Base-by-base conservation (phyloP, 2,797 vertebrate species). In the Dallia pectoralis region DNA sequence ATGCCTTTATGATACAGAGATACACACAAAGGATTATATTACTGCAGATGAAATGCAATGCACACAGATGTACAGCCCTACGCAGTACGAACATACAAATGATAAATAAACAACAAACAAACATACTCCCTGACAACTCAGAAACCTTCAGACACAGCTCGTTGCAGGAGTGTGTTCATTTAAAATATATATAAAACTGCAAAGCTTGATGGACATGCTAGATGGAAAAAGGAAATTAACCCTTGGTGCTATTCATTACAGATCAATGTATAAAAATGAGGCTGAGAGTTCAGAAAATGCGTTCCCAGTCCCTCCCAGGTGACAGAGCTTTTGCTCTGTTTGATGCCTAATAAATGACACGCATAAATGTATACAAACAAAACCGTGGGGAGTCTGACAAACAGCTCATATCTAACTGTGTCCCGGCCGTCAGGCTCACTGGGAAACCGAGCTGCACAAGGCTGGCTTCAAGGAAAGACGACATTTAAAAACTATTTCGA, bases 311-410 rank as follows among this genome's bases (percentile, higher is more conserved):
- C 16, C n/a, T 53, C n/a, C 51, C n/a, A n/a, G 51, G 9, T 56
- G 8, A 19, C 8, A 19, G 19, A 56, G 51, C 51, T 56, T 22
- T 22, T 56, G 19, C 11, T 56, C n/a, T 9, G 2, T 11, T 22
- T 22, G 8, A 56, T 53, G 49, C 19, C 49, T 22, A 53, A 53
- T 53, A 7, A 53, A 53, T 53, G 19, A 53, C 49, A 18, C 49
- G 29, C 16, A 61, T 15, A 29, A 14, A 61, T 5, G 22, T 25
- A 11, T 19, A 69, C 67, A 40, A 33, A 67, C 22, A 29, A 72
- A 53, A 56, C 69, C 63, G 8, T 49, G 75, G 61, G 30, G 44
- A 22, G 9, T 66, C 6, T 51, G 22, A 70, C 59, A 18, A 68
- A 12, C 25, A 30, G 62, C 30, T 19, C 56, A 32, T 27, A n/a